Base-by-base conservation (phyloP, 2,888 invertebrate genomes). In the Lordiphosa fenestrarum region DNA sequence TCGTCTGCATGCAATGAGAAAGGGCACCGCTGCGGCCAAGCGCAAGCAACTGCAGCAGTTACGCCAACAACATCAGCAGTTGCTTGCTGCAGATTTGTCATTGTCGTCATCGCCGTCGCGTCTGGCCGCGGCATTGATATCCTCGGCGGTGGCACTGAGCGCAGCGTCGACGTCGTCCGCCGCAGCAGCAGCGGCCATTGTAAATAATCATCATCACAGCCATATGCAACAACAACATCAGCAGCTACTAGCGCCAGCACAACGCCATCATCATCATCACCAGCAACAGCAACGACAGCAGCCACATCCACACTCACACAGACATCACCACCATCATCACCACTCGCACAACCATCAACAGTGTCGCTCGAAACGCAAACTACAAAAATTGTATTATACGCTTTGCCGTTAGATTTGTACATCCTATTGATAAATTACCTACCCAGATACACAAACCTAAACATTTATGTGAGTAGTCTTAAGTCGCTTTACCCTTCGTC, bases 341-440 rank as follows among this genome's bases (percentile, higher is more conserved):
- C 37, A 67, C 44, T 36, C 49, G 33, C 81, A 86, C 58, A 78
- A 76, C 53, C 84, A 85, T 65, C 85, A 87, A 66, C 84, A 76
- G 55, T 86, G 87, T 84, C 85, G 86, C 71, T 78, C 87, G 73
- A 89, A 87, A 86, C 89, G 89, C 85, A 89, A 87, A 84, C 85
- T 88, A 77, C 88, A 88, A 77, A 88, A 88, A 85, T 85, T 88
- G 84, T 89, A 89, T 84, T 88, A 89, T 82, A 88, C 88, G 72
- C 85, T 89, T 69, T 88, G 89, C 80, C 88, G 89, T 83, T 89
- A 87, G 85, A 81, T 74, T 69, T 65, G 71, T 78, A 78, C 57
- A 66, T 62, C 66, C 64, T 58, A 69, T 35, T 50, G 39, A 21
- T 41, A 38, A 50, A 47, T 47, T 49, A 53, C 40, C 42, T 63